Conservation (phyloP, 1,140 invertebrate genomes). For the Dreissena rostriformis region DNA sequence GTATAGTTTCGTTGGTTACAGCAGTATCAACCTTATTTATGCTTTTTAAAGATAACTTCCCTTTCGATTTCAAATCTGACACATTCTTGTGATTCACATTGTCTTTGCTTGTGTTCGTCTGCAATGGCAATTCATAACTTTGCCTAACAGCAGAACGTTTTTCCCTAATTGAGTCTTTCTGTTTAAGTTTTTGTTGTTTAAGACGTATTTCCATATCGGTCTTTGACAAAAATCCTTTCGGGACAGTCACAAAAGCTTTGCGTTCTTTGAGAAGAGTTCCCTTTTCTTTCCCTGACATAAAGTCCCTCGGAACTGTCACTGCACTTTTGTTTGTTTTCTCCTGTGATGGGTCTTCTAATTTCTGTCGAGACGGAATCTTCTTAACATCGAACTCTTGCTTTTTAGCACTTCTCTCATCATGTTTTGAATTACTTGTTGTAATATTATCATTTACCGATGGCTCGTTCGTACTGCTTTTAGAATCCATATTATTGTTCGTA, state of each 20-base stretch:
- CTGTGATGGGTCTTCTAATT: too few species aligned
- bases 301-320: neutral
- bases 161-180: neutral
- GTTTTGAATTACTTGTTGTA: too few species aligned
- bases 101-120: too few species aligned
- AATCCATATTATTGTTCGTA: too few species aligned
- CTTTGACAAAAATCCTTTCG: constrained; percentile 2
- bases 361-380: too few species aligned
- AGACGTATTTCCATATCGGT: constrained; percentile 7
- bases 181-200: neutral
- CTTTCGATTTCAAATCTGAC: neutral
- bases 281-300: constrained; percentile 12
- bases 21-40: neutral
- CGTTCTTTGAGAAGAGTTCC: neutral
- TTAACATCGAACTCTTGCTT: too few species aligned
- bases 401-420: too few species aligned
- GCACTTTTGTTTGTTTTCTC: too few species aligned
- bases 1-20: neutral
- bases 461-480: too few species aligned
- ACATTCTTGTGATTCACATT: neutral
- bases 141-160: neutral
- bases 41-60: neutral
- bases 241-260: neutral
- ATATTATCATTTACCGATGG: too few species aligned
- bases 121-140: neutral